phyloP scores from a whole-genome alignment of 2,888 invertebrate species.

The Neoitamus cyanurus region DNA sequence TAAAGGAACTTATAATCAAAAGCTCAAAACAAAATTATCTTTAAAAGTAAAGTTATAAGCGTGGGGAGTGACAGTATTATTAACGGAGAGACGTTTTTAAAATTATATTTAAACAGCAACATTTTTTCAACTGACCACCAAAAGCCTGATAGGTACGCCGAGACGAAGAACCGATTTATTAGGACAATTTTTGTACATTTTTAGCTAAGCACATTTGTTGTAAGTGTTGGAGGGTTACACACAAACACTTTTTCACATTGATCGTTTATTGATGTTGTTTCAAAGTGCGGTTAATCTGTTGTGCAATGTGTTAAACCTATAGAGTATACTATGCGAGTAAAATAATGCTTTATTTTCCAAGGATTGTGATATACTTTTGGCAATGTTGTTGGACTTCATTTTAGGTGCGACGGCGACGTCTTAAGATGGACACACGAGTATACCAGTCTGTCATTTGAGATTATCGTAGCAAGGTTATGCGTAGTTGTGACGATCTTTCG shows the following conservation, averaged over 20 bases:
- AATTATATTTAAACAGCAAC: not conserved
- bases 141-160: not conserved
- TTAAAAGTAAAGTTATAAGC: not conserved
- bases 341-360: not conserved
- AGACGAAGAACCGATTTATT: not conserved
- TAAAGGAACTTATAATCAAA: constrained; percentile 28
- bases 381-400: too few species aligned
- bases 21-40: constrained; percentile 25
- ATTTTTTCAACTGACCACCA: not conserved
- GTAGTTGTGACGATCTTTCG: too few species aligned
- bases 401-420: too few species aligned
- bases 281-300: not conserved
- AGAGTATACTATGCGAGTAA: not conserved
- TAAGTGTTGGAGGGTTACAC: not conserved
- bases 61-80: not conserved
- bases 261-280: not conserved
- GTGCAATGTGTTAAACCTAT: not conserved
- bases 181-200: constrained; percentile 35
- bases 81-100: not conserved
- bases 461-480: too few species aligned
- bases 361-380: too few species aligned
- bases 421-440: too few species aligned
- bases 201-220: constrained; percentile 10
- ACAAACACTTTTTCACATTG: not conserved
- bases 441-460: too few species aligned